Percentiles rank a stretch among this genome's conserved stretches.
Conservation (phyloP, 2,113 vertebrate genomes). For the Sturnira hondurensis region DNA sequence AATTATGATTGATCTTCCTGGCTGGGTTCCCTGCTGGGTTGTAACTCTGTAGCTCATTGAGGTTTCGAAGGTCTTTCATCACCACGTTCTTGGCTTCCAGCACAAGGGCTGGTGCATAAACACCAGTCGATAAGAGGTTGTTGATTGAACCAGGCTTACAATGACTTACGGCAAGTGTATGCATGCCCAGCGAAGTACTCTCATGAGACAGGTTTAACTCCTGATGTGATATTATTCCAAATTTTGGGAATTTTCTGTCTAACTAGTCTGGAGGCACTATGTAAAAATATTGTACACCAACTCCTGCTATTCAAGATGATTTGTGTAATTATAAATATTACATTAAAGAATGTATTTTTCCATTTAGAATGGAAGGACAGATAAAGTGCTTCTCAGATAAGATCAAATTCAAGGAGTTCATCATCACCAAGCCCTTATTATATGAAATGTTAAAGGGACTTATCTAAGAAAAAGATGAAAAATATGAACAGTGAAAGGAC, state of each 20-base stretch:
- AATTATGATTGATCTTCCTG: slow-evolving; percentile 11
- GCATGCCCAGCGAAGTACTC: not conserved
- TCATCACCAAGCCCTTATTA: no score
- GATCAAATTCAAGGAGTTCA: no score
- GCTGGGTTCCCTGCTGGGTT: not conserved
- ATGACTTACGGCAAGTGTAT: not conserved
- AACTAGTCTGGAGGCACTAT: not conserved
- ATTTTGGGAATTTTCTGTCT: not conserved
- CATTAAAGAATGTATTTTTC: not conserved
- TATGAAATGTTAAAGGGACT: no score
- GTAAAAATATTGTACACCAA: not conserved
- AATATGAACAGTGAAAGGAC: no score
- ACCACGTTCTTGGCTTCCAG: not conserved
- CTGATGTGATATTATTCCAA: not conserved
- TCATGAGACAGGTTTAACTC: not conserved
- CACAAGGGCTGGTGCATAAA: not conserved
- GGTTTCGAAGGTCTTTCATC: not conserved
- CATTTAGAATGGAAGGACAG: no score
- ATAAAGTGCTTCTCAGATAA: no score
- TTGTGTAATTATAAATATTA: slow-evolving; percentile 5
- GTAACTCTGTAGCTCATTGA: not conserved
- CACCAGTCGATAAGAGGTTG: not conserved
- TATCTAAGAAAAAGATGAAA: no score
- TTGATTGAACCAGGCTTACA: not conserved
- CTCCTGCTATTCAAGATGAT: not conserved